These are phyloP conservation scores for Crambe crambe DNA, from an alignment of 37 sponge, comb jelly and placozoan genomes.

Conservation along the genomic window DNA sequence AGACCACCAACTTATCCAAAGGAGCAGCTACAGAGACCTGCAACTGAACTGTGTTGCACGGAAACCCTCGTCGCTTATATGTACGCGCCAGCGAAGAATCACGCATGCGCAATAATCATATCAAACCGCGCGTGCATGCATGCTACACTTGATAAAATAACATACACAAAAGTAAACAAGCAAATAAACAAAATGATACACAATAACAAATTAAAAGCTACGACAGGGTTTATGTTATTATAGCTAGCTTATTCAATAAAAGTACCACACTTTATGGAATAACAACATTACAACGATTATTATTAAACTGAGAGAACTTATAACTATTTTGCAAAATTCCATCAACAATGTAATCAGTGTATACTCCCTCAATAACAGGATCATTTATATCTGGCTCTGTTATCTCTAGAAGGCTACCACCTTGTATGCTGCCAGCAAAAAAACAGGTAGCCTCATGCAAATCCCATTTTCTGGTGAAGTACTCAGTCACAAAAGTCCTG, in stretches of 20 bases:
- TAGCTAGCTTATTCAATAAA: neutral
- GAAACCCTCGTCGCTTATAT: no score
- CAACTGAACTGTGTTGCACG: no score
- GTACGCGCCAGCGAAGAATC: no score
- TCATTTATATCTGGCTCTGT: slow-evolving; percentile 36
- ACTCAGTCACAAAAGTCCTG: slow-evolving; percentile 12
- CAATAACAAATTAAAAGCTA: neutral
- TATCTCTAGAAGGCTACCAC: slow-evolving; percentile 20
- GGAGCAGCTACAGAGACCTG: no score
- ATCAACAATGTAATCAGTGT: slow-evolving; percentile 39
- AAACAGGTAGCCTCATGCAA: neutral
- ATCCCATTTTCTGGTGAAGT: slow-evolving; percentile 21
- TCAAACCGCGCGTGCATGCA: no score
- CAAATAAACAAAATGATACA: no score
- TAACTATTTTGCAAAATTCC: slow-evolving; percentile 34
- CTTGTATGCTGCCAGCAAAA: slow-evolving; percentile 35
- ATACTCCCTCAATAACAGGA: slow-evolving; percentile 66
- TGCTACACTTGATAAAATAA: no score
- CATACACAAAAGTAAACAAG: no score
- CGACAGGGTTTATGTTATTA: neutral
- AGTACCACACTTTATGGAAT: neutral
- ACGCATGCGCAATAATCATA: no score
- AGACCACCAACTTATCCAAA: no score
- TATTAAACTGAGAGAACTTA: slow-evolving; percentile 19
- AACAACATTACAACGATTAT: neutral